These are phyloP conservation scores for Hippocampus guttulatus DNA, from an alignment of 2,113 vertebrate genomes.

Conservation along the genomic window DNA sequence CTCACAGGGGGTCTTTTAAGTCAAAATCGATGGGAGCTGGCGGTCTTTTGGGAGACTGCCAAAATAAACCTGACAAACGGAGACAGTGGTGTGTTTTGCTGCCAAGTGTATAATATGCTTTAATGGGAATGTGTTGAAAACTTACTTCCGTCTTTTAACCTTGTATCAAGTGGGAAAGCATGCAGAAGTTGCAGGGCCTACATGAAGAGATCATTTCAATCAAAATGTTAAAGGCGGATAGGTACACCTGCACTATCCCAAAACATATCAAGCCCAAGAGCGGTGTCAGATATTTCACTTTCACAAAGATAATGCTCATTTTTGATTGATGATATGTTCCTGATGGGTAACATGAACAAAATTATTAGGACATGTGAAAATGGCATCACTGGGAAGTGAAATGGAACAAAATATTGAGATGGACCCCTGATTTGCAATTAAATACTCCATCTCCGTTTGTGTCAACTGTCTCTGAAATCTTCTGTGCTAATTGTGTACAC, in stretches of 20 bases:
- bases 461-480: too few relatives aligned
- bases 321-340: not conserved
- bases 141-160: conserved; percentile 97
- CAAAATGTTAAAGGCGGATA: not conserved
- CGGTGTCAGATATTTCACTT: not conserved
- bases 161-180: conserved; percentile 92
- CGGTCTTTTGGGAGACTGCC: conserved; percentile 97
- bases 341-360: not conserved
- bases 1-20: conserved; percentile 87
- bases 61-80: conserved; percentile 86
- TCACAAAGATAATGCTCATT: not conserved
- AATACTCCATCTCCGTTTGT: too few relatives aligned
- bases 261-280: not conserved
- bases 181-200: conserved; percentile 94
- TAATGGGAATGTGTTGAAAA: conserved; percentile 25
- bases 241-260: not conserved
- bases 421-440: too few relatives aligned
- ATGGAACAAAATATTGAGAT: too few relatives aligned
- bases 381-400: too few relatives aligned
- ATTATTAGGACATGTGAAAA: not conserved
- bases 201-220: conserved; percentile 10
- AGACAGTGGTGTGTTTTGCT: not conserved
- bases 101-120: not conserved
- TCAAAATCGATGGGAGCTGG: conserved; percentile 91
- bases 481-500: too few relatives aligned